These are phyloP conservation scores for Brienomyrus longianalis DNA, from an alignment of 2,113 vertebrate species.

Conservation along the genomic window DNA sequence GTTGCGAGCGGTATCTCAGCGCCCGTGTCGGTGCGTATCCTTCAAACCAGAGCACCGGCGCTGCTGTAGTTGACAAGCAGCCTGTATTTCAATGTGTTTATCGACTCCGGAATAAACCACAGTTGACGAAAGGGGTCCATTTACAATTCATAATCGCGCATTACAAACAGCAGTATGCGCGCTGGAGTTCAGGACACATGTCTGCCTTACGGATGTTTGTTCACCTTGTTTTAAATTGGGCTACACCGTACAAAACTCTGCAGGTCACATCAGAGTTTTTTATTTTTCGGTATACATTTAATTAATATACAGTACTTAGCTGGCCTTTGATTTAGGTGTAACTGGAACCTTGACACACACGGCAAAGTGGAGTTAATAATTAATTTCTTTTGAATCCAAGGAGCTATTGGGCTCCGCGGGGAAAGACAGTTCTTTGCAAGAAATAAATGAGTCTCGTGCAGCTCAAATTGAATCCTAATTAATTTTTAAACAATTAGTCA, in stretches of 20 bases:
- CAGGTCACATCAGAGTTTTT: background rate
- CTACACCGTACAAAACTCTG: background rate
- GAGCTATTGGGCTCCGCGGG: background rate
- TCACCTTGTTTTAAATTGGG: background rate
- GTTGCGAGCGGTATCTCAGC: background rate
- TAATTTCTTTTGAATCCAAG: background rate
- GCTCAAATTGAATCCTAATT: slow-evolving; percentile 11
- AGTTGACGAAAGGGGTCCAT: background rate
- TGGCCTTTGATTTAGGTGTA: background rate
- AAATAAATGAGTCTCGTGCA: slow-evolving; percentile 8
- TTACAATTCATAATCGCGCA: background rate
- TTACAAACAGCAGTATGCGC: background rate
- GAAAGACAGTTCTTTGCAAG: background rate
- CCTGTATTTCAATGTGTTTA: background rate
- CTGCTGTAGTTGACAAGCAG: background rate
- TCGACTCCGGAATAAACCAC: background rate
- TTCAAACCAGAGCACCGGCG: background rate
- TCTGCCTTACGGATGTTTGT: background rate
- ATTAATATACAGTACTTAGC: background rate
- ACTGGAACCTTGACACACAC: background rate
- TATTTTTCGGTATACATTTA: background rate
- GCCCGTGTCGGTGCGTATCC: background rate
- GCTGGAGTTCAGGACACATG: background rate
- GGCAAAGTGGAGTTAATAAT: background rate
- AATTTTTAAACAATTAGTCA: slow-evolving; percentile 11